Base-by-base conservation (phyloP, 2,888 invertebrate genomes). In the Caprella mutica region DNA sequence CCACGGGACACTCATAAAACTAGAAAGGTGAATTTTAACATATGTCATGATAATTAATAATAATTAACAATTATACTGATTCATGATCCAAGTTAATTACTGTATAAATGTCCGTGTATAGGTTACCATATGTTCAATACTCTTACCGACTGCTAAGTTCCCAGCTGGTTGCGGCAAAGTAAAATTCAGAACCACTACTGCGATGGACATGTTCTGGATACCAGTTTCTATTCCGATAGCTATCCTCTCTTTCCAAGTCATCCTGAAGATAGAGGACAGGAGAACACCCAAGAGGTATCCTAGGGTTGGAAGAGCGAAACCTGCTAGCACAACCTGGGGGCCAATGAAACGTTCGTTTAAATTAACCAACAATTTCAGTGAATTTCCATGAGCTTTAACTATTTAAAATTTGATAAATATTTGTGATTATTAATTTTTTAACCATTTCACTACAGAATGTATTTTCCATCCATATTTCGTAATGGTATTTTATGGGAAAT, bases 191-290 rank as follows among this genome's bases (percentile, higher is more conserved):
- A 94, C 77, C 72, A 93, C 87, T 68, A 93, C 91, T 1, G 92
- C 80, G 65, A 94, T 83, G 40, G 90, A 91, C 0, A 91, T 90
- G 74, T 94, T 94, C 74, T 93, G 92, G 54, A 93, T 83, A 52
- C 93, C 90, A 3, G 88, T 87, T 76, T 94, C 94, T 44, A 94
- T 84, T 44, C 88, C 84, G 68, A 94, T 91, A 5, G 94, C 89
- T n/a, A 87, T 74, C 2, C 82, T 75, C 72, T 92, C 87, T 4
- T 77, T 71, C 38, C 77, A 72, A 5, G 53, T 50, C 33, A 42
- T 86, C 24, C 77, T 76, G 14, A 79, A 75, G 1, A 81, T 29
- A 51, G 76, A 74, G 0, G 88, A 82, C 0, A 80, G 67, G 6
- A 78, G 35, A 70, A 81, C 83, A 1, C 89, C 90, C 29, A 80